Conservation (phyloP, 2,797 vertebrate genomes). For the Trachops cirrhosus region DNA sequence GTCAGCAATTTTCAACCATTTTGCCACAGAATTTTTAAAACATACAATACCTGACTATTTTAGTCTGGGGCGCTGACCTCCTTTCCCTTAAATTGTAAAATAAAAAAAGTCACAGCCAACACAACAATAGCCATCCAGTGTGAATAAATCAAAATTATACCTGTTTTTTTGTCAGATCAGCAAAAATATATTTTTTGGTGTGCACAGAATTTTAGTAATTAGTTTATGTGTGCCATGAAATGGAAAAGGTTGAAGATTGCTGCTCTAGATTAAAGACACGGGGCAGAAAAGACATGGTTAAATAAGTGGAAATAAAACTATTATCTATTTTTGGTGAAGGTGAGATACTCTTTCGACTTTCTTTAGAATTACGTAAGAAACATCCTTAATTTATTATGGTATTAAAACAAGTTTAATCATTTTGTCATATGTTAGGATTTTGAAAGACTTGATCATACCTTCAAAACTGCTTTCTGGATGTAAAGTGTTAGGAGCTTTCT, state of each 20-base stretch:
- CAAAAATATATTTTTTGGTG: background rate
- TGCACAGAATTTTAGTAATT: background rate
- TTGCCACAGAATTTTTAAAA: background rate
- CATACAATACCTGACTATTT: background rate
- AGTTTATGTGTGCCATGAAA: background rate
- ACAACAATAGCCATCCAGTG: background rate
- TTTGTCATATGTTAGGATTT: background rate
- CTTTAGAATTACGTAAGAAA: background rate
- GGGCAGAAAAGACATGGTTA: background rate
- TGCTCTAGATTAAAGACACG: background rate
- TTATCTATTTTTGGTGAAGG: background rate
- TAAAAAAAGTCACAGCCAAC: background rate
- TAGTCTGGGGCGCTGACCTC: background rate
- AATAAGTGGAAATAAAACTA: background rate
- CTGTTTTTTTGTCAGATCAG: background rate
- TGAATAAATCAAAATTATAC: background rate
- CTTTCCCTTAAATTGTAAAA: background rate
- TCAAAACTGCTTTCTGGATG: slow-evolving; percentile 26
- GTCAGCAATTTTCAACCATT: background rate
- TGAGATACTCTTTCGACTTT: background rate
- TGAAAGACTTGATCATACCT: background rate
- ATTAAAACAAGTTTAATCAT: background rate
- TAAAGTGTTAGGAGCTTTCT: background rate
- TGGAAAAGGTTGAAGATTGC: background rate
- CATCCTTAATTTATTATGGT: background rate